Conservation (phyloP, 1,140 invertebrate genomes). For the Rhopalosiphum maidis region DNA sequence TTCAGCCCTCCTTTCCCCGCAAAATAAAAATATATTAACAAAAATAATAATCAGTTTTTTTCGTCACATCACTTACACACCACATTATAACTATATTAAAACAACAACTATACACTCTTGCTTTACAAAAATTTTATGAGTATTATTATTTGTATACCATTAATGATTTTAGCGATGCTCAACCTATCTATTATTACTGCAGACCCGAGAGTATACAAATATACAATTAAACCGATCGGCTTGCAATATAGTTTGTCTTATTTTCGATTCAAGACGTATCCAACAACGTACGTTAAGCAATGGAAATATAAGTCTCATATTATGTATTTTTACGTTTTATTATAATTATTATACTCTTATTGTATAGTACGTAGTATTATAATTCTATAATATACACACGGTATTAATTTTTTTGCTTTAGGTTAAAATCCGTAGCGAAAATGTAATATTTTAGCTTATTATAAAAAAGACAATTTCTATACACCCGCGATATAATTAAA, state of each 20-base stretch:
- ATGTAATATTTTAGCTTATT: not conserved
- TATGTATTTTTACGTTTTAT: not conserved
- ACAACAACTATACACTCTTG: not conserved
- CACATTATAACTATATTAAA: not conserved
- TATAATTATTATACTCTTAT: not conserved
- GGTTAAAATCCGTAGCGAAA: not conserved
- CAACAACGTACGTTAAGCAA: not conserved
- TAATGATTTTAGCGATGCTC: not conserved
- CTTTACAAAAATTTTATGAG: not conserved
- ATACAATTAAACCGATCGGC: not conserved
- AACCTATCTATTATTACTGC: not conserved
- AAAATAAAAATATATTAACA: not conserved
- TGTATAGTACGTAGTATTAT: not conserved
- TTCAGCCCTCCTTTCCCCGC: not conserved
- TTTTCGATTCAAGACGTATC: not conserved
- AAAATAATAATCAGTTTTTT: not conserved
- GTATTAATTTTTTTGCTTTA: not conserved
- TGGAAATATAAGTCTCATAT: not conserved
- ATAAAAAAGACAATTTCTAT: not conserved
- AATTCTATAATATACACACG: not conserved
- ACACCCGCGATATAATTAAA: not conserved
- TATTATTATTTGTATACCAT: not conserved
- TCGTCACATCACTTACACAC: not conserved
- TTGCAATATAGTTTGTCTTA: not conserved
- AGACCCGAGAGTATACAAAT: not conserved